A percentile compares a stretch with the other conserved stretches of the same genome.
phyloP scores from a whole-genome alignment of 2,888 invertebrate genomes.

The Megalurothrips usitatus region DNA sequence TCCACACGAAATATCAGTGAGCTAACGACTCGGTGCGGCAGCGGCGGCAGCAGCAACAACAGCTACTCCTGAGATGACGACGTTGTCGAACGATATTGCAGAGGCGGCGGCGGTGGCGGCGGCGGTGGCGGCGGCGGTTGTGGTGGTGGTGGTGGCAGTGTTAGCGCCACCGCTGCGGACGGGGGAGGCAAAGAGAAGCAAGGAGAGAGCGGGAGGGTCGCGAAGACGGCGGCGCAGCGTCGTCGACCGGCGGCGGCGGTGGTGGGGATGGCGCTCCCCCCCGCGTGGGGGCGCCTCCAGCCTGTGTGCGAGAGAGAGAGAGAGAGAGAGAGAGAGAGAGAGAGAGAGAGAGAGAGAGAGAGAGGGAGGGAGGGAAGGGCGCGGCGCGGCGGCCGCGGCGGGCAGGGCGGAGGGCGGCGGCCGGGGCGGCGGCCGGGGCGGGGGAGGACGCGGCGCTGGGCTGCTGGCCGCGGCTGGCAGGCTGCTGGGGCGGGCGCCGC shows the following conservation, averaged over 20 bases:
- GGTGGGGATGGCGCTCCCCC: too few relatives aligned
- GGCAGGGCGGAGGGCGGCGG: neutral
- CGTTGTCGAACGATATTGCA: constrained; percentile 1
- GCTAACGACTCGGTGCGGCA: neutral
- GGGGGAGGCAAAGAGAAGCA: neutral
- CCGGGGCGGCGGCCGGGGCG: neutral
- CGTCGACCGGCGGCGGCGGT: too few relatives aligned
- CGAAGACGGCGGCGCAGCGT: too few relatives aligned
- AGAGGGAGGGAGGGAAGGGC: constrained; percentile 1
- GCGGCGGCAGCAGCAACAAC: neutral
- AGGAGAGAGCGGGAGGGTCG: neutral
- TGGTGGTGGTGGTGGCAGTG: neutral
- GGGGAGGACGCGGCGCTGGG: neutral
- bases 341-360: constrained; percentile 3
- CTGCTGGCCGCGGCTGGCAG: neutral
- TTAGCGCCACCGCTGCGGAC: neutral
- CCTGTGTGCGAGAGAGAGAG: neutral
- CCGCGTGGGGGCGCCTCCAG: too few relatives aligned
- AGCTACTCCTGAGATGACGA: neutral
- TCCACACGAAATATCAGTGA: too few relatives aligned
- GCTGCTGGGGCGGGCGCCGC: neutral
- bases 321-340: constrained; percentile 1
- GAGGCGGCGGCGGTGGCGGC: neutral
- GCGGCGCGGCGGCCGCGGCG: neutral
- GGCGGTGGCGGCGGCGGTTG: neutral